Base-by-base conservation (phyloP, 2,888 invertebrate genomes). In the Cantharis rustica region DNA sequence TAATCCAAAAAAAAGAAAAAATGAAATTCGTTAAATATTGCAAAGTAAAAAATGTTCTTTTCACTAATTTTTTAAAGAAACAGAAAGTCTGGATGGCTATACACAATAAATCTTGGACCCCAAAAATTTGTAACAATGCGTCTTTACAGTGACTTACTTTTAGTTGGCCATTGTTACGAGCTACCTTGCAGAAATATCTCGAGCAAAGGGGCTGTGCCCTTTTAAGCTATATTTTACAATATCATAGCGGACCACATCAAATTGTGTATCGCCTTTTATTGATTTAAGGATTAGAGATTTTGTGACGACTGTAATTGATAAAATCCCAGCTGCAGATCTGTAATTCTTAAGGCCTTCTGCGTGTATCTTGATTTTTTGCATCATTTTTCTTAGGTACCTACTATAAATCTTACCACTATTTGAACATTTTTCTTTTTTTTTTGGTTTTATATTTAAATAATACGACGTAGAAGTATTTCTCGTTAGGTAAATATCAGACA, bases 241-340 rank as follows among this genome's bases (percentile, higher is more conserved):
- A 26, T 23, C 70, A 76, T 61, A 73, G 76, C 27, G 16, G 76
- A 69, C 74, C 76, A 71, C n/a, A 64, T 61, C 66, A 69, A 26
- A n/a, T 72, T 27, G 26, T 27, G 66, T 47, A 61, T 63, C 63
- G 11, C 16, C 62, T 61, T 11, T 71, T 71, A 74, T 75, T 64
- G 27, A 16, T 66, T 74, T 61, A 61, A 64, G 17, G 16, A 66
- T 61, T 66, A 68, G 27, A 27, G 64, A 71, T 61, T 27, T 31
- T 77, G 75, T 61, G 77, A 16, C 74, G 68, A 66, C 72, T 72
- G 73, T 10, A 71, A 70, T 71, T 76, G 73, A 76, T 74, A 74
- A 76, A 76, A 73, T n/a, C 61, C 76, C 76, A 77, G 77, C 74
- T 77, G 77, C 77, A 72, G 27, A 63, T 72, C 72, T 66, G n/a